Base-by-base conservation (phyloP, 2,888 invertebrate species). In the Exocentrus adspersus region DNA sequence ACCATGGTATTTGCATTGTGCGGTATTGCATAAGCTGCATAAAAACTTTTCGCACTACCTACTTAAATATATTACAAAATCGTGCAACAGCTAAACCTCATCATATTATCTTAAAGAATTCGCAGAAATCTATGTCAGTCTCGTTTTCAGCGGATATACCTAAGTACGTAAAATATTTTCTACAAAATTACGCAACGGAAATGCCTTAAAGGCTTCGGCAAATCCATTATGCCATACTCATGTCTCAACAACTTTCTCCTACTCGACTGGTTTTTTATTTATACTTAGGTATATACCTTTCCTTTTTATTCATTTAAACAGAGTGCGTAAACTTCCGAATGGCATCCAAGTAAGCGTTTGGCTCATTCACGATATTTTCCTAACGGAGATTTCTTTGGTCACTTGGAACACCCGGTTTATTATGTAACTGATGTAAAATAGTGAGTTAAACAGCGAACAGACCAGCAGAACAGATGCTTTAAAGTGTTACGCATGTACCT, bases 291-390 rank as follows among this genome's bases (percentile, higher is more conserved):
- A 41, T 45, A 43, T 54, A 63, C 67, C 65, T 67, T 69, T 69
- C 66, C 67, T 69, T 69, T 69, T 69, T 67, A 61, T 69, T 67
- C 62, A 57, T 57, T 48, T 58, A 57, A 19, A 12, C 52, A 9
- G n/a, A 48, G 4, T 48, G 37, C 37, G 56, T 59, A 59, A 60
- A 66, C 66, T 68, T 68, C 68, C 68, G 66, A 68, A 64, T 66
- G 56, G 52, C 51, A 60, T 56, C 64, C 58, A 67, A 63, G 41
- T 42, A 48, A 54, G 16, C 43, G 24, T 12, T 54, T 28, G 28
- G 7, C 19, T 28, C 46, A 32, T 20, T 28, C 57, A 20, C 21
- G 51, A 12, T 57, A 46, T 57, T 30, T 57, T 30, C 54, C 19
- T 54, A 17, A 12, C 28, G 20, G 45, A n/a, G 32, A 32, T 46